phyloP scores from a whole-genome alignment of 1,140 invertebrate genomes.

The Apis florea region DNA sequence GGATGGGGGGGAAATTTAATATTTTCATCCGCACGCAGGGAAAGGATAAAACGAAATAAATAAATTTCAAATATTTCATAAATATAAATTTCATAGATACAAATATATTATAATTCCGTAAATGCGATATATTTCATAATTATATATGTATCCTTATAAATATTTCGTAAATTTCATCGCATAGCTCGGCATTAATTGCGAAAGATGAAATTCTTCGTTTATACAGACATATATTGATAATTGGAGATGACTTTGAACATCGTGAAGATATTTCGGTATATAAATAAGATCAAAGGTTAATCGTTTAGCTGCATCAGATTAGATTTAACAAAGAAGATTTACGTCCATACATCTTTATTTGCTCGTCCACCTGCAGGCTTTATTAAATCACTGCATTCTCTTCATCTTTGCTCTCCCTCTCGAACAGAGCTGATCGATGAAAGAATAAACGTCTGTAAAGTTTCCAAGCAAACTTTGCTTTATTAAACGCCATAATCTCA shows the following conservation, averaged over 20 bases:
- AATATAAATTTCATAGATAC: too few relatives aligned
- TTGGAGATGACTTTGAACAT: slow-evolving; percentile 5
- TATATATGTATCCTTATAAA: too few relatives aligned
- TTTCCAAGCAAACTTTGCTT: slow-evolving; percentile 5
- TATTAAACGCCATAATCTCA: background rate
- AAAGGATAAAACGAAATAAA: background rate
- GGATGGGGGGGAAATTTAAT: background rate
- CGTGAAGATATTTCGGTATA: slow-evolving; percentile 10
- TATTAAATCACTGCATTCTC: slow-evolving; percentile 28
- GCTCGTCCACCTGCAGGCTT: background rate
- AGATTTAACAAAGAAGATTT: slow-evolving; percentile 31
- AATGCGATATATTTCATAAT: too few relatives aligned
- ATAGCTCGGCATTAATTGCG: background rate
- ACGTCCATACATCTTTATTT: slow-evolving; percentile 23
- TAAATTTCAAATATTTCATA: background rate
- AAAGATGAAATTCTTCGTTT: background rate
- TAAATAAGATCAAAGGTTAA: slow-evolving; percentile 43
- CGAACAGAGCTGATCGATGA: slow-evolving; percentile 4
- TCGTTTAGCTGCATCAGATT: slow-evolving; percentile 11
- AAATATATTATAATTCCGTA: too few relatives aligned
- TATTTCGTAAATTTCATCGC: too few relatives aligned
- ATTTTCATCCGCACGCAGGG: background rate
- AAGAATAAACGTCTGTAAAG: slow-evolving; percentile 1
- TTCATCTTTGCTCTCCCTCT: background rate
- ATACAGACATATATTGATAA: background rate